A percentile compares a stretch with the other conserved stretches of the same genome.
Evolutionary conservation across 2,888 invertebrate species (phyloP).

Genomic region (Himalopsyche japonica): DNA sequence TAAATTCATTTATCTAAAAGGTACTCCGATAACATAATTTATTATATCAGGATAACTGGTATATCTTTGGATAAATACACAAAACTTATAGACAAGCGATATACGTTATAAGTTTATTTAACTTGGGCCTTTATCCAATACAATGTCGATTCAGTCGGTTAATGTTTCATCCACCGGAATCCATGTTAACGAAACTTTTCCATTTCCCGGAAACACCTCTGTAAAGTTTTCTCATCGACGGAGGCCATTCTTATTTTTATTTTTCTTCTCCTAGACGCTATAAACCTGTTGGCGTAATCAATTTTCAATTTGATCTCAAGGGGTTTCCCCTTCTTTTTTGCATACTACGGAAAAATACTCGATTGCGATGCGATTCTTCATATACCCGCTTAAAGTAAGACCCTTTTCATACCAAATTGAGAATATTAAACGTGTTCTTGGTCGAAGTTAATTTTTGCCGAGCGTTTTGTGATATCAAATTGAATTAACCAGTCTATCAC

Average conservation of each 20-base stretch:
- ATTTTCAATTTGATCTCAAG: conserved; percentile 29
- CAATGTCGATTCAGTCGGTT: background rate
- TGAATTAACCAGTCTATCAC: too few species aligned
- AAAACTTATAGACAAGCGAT: background rate
- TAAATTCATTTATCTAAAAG: too few species aligned
- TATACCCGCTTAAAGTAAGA: background rate
- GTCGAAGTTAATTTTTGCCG: too few species aligned
- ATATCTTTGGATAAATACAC: background rate
- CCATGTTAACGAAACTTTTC: background rate
- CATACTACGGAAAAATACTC: background rate
- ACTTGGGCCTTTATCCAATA: background rate
- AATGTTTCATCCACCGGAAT: background rate
- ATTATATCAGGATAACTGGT: background rate
- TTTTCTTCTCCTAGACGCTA: background rate
- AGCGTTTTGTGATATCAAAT: too few species aligned
- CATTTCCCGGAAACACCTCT: background rate
- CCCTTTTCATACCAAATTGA: background rate
- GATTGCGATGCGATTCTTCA: background rate
- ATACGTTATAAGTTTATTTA: background rate
- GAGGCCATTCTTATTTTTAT: background rate
- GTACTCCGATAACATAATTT: background rate
- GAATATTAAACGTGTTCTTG: background rate
- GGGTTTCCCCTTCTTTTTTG: background rate
- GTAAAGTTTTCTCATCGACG: background rate
- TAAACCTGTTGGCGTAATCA: conserved; percentile 24